Evolutionary conservation across 92 coral and sea anemone species (phyloP), one percentile per base, ranked within the genome.

Genomic region (Epizoanthus rinbou): DNA sequence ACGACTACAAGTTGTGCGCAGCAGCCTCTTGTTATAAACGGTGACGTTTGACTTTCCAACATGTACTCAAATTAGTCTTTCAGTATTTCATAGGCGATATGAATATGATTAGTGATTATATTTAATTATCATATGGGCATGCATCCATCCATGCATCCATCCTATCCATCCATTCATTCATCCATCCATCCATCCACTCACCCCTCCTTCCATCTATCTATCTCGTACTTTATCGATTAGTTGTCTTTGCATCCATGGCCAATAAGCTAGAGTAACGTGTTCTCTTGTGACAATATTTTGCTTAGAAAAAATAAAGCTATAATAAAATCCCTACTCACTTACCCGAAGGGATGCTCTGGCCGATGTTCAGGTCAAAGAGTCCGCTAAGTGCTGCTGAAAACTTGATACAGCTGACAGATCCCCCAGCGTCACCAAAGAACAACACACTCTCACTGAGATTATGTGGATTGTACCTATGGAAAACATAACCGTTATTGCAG

Each of bases 361-460:
- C 98, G 64, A 93, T 85, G 86, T 82, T 89, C 13, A 93, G 84
- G 65, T 93, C 98, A 75, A 93, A 91, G 85, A 93, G 66, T 3
- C 86, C 87, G 59, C 75, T 82, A 21, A 89, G 88, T 22, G 90
- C 92, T 17, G 94, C 90, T 5, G 93, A 86, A 60, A 93, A 93
- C 81, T 92, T 93, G 76, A 96, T 84, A 35, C 92, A 89, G 43
- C 85, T 85, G 17, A 96, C 97, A 18, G 88, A 85, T 1, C 99
- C 99, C 11, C 94, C 98, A 72, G 95, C 92, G 60, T 96, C 98
- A 39, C 99, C 99, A 57, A 92, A 88, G 75, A 91, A 83, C 81
- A 96, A 41, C 52, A 92, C 89, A 37, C 99, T 90, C 74, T 93
- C 93, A 66, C 94, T 94, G 24, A 88, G 86, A 57, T 96, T 91